Evolutionary conservation across 2,797 vertebrate genomes (phyloP).

Genomic region (Parauchenoglanis ngamensis): DNA sequence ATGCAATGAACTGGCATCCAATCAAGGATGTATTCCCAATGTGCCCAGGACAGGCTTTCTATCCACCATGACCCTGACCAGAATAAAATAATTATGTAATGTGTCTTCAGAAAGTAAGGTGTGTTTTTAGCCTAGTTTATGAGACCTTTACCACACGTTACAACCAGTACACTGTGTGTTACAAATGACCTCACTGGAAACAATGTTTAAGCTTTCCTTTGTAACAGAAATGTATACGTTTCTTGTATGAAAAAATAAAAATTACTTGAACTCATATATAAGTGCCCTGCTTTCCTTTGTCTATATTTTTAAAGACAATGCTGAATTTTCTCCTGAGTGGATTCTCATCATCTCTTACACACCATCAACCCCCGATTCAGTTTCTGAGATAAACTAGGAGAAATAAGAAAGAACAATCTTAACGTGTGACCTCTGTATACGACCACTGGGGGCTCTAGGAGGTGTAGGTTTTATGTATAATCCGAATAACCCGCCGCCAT

Average conservation of each 20-base stretch:
- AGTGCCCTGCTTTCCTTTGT: background rate
- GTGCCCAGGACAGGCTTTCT: background rate
- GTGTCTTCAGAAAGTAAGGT: background rate
- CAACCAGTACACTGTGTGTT: background rate
- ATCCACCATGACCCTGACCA: background rate
- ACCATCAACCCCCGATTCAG: background rate
- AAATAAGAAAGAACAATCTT: background rate
- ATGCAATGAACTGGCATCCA: background rate
- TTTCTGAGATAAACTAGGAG: background rate
- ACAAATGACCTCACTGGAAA: background rate
- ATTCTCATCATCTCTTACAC: background rate
- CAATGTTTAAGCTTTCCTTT: background rate
- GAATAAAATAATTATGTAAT: background rate
- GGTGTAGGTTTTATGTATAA: background rate
- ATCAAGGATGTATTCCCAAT: background rate
- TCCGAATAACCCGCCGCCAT: constrained; percentile 17
- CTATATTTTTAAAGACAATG: too few relatives aligned
- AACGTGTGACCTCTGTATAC: background rate
- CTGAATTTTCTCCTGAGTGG: background rate
- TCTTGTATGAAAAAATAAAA: background rate
- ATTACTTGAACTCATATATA: background rate
- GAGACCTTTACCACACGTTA: background rate
- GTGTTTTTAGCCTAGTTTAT: background rate
- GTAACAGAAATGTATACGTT: background rate
- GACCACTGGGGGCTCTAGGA: background rate